Evolutionary conservation across 2,888 invertebrate species (phyloP).

Genomic region (Aricia artaxerxes): DNA sequence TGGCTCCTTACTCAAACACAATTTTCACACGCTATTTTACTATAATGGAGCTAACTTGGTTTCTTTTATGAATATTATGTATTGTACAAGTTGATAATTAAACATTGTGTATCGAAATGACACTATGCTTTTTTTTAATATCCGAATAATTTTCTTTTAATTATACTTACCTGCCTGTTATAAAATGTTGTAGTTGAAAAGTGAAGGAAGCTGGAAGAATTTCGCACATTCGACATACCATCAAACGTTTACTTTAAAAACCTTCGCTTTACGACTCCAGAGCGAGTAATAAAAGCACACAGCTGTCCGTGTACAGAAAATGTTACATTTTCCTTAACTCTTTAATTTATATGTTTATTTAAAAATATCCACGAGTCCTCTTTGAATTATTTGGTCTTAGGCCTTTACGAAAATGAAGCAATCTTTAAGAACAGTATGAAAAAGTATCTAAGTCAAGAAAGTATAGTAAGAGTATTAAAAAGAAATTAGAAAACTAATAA

Average conservation of each 20-base stretch:
- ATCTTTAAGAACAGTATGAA: not conserved
- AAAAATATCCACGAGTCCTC: not conserved
- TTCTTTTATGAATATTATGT: too few relatives aligned
- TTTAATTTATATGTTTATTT: not conserved
- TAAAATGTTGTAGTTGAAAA: not conserved
- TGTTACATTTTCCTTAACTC: not conserved
- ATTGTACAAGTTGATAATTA: too few relatives aligned
- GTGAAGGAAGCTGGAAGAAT: not conserved
- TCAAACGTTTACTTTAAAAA: slow-evolving; percentile 10
- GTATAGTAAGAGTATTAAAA: not conserved
- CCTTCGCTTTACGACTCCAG: slow-evolving; percentile 6
- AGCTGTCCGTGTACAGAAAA: not conserved
- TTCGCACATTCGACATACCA: not conserved
- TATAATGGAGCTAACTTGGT: too few relatives aligned
- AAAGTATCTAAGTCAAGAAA: too few relatives aligned
- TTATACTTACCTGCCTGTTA: not conserved
- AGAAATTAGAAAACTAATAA: not conserved
- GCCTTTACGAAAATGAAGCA: not conserved
- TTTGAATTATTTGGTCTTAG: not conserved
- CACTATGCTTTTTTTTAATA: too few relatives aligned
- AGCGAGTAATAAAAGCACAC: slow-evolving; percentile 12
- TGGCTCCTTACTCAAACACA: not conserved
- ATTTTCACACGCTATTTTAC: not conserved
- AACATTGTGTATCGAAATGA: too few relatives aligned
- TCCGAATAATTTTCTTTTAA: not conserved